These are phyloP conservation scores for Omphaloscelis lunosa DNA, from an alignment of 2,888 invertebrate species.

Conservation along the genomic window DNA sequence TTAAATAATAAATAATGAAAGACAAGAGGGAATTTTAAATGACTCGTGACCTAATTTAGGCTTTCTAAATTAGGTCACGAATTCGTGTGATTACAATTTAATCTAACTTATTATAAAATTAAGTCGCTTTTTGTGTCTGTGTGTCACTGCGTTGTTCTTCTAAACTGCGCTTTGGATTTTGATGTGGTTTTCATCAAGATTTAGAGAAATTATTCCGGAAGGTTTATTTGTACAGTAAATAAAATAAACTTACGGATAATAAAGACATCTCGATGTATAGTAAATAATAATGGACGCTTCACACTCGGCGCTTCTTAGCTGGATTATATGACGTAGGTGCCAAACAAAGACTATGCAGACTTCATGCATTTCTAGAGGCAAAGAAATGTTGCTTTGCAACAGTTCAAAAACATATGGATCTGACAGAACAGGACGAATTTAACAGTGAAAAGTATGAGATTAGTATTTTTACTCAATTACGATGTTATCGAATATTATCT, in stretches of 20 bases:
- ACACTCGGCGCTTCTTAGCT: slow-evolving; percentile 8
- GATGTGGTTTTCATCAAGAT: no score
- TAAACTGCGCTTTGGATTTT: no score
- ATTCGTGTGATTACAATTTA: slow-evolving; percentile 7
- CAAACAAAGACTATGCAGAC: neutral
- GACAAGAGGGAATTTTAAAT: neutral
- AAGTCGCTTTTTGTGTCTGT: no score
- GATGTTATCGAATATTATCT: no score
- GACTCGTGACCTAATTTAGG: slow-evolving; percentile 5
- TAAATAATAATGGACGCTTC: slow-evolving; percentile 29
- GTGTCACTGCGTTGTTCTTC: no score
- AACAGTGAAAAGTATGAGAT: neutral
- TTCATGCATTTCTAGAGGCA: neutral
- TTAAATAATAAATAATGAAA: slow-evolving; percentile 3
- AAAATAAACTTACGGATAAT: no score
- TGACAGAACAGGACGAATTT: neutral
- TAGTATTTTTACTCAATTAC: neutral
- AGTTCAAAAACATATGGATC: neutral
- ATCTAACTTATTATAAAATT: neutral
- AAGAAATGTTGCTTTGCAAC: neutral
- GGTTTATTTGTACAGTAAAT: no score
- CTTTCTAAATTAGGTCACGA: no score
- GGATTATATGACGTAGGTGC: neutral
- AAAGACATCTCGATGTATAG: no score
- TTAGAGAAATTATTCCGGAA: no score